Base-by-base conservation (phyloP, 2,888 invertebrate genomes). In the Acanthopleura granulata region DNA sequence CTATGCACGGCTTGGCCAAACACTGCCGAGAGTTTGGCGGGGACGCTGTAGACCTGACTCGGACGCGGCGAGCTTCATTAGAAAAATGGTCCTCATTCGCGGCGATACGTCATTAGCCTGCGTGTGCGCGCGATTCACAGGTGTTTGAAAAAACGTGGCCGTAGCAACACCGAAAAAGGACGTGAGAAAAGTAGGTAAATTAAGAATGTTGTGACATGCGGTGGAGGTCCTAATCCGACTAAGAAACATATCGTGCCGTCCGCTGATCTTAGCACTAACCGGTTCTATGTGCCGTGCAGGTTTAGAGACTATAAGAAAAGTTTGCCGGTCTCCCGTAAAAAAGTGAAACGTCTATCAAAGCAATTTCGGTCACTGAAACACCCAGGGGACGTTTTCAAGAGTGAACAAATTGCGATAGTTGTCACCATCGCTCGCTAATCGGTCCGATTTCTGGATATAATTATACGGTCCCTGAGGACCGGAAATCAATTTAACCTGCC, bases 401-500 rank as follows among this genome's bases (percentile, higher is more conserved):
- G 40, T 40, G 40, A 40, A 40, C 40, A 40, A 40, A 40, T 40
- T 40, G 40, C 40, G 40, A 40, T 40, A 9, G 18, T 57, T n/a
- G 57, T 57, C 57, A 57, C 57, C n/a, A 57, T 1, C 57, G n/a
- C 57, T 57, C 22, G 57, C 22, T 57, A 57, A 57, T 57, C 57
- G 57, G n/a, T 22, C 18, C 57, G 57, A 57, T 57, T 57, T 57
- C 57, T 57, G 57, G 57, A n/a, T 57, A 57, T 57, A 57, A 57
- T 57, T 57, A 12, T 57, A 57, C 57, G n/a, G 22, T 22, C 57
- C 57, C 57, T 57, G 18, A 57, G 57, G 18, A 57, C 57, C 57
- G 57, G 57, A 57, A 57, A 57, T 57, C 57, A 57, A 57, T 57
- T 57, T 57, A 57, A 57, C 57, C 57, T 22, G 57, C n/a, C n/a